A percentile compares a stretch with the other conserved stretches of the same genome.
Evolutionary conservation across 2,888 invertebrate species (phyloP).

Genomic region (Tethea ocularis): DNA sequence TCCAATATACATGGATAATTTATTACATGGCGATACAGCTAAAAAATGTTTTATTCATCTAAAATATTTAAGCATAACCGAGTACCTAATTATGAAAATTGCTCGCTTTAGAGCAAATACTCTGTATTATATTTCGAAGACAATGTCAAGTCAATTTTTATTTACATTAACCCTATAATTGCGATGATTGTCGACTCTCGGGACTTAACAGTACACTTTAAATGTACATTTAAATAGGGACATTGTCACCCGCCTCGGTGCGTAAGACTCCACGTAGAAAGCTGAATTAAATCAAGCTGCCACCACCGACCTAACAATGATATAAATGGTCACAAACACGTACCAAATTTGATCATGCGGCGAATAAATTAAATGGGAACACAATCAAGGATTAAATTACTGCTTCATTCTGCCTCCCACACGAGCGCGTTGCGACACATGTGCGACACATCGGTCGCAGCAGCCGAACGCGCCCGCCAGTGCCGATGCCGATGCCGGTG

Average conservation of each 20-base stretch:
- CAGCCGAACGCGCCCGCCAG: conserved; percentile 34
- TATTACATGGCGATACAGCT: conserved; percentile 42
- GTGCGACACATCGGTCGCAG: conserved; percentile 67
- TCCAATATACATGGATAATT: conserved; percentile 60
- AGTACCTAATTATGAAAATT: conserved; percentile 49
- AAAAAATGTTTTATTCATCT: too few relatives aligned
- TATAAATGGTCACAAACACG: conserved; percentile 75
- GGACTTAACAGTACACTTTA: conserved; percentile 18
- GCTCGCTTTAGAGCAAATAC: conserved; percentile 31
- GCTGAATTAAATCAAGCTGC: conserved; percentile 58
- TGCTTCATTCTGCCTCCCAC: conserved; percentile 80
- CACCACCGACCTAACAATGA: conserved; percentile 56
- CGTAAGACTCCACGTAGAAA: conserved; percentile 46
- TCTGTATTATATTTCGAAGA: conserved; percentile 33
- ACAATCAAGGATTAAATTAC: conserved; percentile 83
- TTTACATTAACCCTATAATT: conserved; percentile 36
- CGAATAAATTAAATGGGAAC: conserved; percentile 81
- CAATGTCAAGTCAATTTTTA: conserved; percentile 39
- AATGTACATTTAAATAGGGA: conserved; percentile 39
- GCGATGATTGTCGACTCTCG: conserved; percentile 34
- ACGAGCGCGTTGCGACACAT: conserved; percentile 68
- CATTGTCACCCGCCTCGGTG: conserved; percentile 38
- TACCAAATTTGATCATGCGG: conserved; percentile 79
- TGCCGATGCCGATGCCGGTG: conserved; percentile 7
- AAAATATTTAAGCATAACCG: neutral